Conservation (phyloP, 2,888 invertebrate species). For the Platycheirus albimanus region DNA sequence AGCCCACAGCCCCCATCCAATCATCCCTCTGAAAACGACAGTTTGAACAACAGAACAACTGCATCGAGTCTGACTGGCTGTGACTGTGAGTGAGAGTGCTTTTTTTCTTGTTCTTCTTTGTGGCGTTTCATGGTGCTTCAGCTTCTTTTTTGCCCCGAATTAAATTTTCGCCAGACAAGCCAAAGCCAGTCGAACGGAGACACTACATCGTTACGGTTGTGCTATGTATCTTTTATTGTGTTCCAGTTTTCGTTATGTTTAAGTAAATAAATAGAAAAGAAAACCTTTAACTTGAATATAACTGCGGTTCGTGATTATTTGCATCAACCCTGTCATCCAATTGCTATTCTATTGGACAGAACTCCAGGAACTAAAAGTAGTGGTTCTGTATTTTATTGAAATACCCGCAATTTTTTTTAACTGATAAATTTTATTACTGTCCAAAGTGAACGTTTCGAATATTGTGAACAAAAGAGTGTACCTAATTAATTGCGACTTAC, state of each 20-base stretch:
- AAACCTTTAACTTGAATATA: background rate
- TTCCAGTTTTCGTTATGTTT: constrained; percentile 7
- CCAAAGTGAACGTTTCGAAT: background rate
- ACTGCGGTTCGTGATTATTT: constrained; percentile 2
- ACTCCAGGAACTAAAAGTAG: too few species aligned
- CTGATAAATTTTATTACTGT: background rate
- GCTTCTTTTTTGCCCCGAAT: background rate
- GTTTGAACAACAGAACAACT: background rate
- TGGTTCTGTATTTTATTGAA: background rate
- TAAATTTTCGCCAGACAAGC: constrained; percentile 9
- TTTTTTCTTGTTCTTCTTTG: constrained; percentile 1
- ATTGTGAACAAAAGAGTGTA: constrained; percentile 36
- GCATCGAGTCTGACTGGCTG: background rate
- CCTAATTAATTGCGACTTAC: constrained; percentile 59
- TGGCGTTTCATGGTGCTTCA: background rate
- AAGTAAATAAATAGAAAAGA: constrained; percentile 15
- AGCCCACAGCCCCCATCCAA: background rate
- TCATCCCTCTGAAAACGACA: background rate
- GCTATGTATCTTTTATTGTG: constrained; percentile 8
- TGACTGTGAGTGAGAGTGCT: background rate
- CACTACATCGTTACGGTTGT: constrained; percentile 47
- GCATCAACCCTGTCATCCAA: too few species aligned
- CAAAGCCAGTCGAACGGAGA: constrained; percentile 53
- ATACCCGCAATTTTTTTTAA: background rate
- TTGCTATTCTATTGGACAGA: too few species aligned